phyloP scores from a whole-genome alignment of 35 echinoderm and acorn worm species.

The Amphiura filiformis region DNA sequence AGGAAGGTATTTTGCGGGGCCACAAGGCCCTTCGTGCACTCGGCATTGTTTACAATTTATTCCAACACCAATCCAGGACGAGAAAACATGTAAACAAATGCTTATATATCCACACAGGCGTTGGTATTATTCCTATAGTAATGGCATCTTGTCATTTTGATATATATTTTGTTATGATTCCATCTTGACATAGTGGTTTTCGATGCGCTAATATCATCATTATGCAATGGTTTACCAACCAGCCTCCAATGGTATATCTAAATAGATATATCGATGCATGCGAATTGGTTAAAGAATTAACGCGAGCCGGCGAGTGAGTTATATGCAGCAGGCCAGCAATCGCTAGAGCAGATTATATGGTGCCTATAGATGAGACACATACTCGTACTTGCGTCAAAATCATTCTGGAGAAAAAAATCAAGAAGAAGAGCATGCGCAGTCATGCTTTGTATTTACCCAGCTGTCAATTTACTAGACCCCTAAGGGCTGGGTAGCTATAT shows the following conservation, averaged over 20 bases:
- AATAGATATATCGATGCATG: background rate
- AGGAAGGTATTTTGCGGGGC: slow-evolving; percentile 99
- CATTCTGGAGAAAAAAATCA: background rate
- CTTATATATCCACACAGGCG: background rate
- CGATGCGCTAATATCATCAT: background rate
- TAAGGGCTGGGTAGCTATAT: background rate
- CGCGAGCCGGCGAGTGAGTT: background rate
- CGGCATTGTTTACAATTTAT: slow-evolving; percentile 57
- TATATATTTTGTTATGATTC: background rate
- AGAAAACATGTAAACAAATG: background rate
- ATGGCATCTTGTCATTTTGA: background rate
- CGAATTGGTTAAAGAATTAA: background rate
- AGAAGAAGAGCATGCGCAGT: background rate
- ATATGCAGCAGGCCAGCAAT: background rate
- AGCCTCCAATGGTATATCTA: no score
- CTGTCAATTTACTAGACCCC: background rate
- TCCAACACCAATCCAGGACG: background rate
- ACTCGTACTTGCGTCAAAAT: background rate
- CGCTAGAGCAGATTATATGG: background rate
- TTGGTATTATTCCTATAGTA: background rate
- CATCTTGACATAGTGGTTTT: background rate
- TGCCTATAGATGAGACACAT: background rate
- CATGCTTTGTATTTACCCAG: background rate
- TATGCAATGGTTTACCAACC: background rate
- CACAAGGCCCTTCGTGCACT: slow-evolving; percentile 75